Conservation (phyloP, 1,140 invertebrate species). For the Ips nitidus region DNA sequence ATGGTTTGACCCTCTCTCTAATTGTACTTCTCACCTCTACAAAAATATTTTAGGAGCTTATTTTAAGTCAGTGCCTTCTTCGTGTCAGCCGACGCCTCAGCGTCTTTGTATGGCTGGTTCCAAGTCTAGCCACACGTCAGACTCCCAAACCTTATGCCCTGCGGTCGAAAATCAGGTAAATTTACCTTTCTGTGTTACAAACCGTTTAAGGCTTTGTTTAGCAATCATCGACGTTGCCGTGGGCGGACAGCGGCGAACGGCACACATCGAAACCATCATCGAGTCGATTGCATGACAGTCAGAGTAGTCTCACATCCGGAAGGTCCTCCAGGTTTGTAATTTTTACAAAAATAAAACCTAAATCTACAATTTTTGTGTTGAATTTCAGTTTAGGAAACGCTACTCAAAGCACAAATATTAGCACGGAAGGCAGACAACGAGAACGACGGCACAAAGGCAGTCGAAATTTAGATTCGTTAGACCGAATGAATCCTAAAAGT, state of each 20-base stretch:
- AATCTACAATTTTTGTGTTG: background rate
- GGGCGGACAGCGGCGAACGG: slow-evolving; percentile 39
- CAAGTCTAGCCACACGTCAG: slow-evolving; percentile 43
- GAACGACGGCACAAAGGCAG: slow-evolving; percentile 39
- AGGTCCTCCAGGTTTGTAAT: slow-evolving; percentile 35
- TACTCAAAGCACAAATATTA: slow-evolving; percentile 51
- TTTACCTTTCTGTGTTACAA: no score
- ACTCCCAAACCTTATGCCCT: slow-evolving; percentile 40
- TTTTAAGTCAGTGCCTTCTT: slow-evolving; percentile 38
- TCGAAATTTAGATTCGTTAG: slow-evolving; percentile 41
- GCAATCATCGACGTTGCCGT: no score
- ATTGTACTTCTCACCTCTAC: slow-evolving; percentile 16
- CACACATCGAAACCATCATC: slow-evolving; percentile 38
- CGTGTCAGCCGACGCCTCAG: slow-evolving; percentile 33
- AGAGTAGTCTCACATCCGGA: slow-evolving; percentile 49
- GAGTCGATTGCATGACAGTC: slow-evolving; percentile 46
- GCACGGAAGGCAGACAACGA: slow-evolving; percentile 41
- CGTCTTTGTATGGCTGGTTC: slow-evolving; percentile 38
- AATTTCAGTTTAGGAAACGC: slow-evolving; percentile 48
- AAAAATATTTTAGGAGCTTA: slow-evolving; percentile 38
- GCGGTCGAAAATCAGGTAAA: slow-evolving; percentile 35
- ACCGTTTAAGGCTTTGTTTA: no score
- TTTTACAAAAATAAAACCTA: background rate
- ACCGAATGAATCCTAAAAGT: slow-evolving; percentile 43
- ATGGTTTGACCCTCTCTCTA: slow-evolving; percentile 36